Base-by-base conservation (phyloP, 2,888 invertebrate species). In the Ophion obscuratus region DNA sequence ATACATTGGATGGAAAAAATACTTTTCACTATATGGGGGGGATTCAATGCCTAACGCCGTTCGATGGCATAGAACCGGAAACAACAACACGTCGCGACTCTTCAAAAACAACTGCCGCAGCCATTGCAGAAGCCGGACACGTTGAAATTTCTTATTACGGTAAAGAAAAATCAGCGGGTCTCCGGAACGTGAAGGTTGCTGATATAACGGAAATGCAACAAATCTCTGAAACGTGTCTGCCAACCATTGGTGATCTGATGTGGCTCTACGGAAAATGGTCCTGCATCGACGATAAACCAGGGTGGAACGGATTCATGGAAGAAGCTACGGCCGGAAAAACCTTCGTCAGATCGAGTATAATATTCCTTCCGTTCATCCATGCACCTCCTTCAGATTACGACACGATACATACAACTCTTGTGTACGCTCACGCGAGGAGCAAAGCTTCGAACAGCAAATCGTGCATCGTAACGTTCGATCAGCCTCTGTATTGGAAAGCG, bases 301-400 rank as follows among this genome's bases (percentile, higher is more conserved):
- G 67, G 17, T 93, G 91, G 92, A 92, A 92, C 86, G 92, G 92
- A 20, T 92, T 90, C 89, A 87, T 92, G 91, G 82, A 91, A 88
- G 89, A 88, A 59, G 86, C 91, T 44, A 91, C 91, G 86, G 88
- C 88, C 74, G 84, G 86, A 67, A 87, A 79, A 73, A 80, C 83
- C 66, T 89, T 85, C 87, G 74, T 66, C 73, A 89, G 80, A 68
- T 88, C 89, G 76, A 87, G 79, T 76, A 73, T 87, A n/a, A 10
- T 84, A 20, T 83, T 74, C 59, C 67, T 88, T 27, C 85, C 81
- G 53, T 89, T 89, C 20, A 83, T 87, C 1, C 85, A 87, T 64
- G 75, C 71, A 24, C 83, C 87, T 10, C 87, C 87, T 11, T 64
- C 81, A 14, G 67, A 87, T 66, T 84, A 88, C 61, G 81, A 82